Percentiles rank a stretch among this genome's conserved stretches.
Conservation (phyloP, 2,797 vertebrate genomes). For the Cynodonichthys magdalenae region DNA sequence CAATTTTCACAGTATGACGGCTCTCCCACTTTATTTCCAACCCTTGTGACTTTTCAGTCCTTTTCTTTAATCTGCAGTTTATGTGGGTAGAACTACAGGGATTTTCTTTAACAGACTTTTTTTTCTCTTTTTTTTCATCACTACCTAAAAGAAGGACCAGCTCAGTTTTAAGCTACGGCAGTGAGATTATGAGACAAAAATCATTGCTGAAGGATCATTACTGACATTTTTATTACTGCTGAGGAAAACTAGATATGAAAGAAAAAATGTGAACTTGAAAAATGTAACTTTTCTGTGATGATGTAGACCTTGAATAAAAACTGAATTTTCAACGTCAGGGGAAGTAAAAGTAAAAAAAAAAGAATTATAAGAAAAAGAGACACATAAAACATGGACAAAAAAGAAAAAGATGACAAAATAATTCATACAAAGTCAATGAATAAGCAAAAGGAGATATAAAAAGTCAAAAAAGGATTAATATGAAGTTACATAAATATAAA, state of each 20-base stretch:
- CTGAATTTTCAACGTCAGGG: too few species aligned
- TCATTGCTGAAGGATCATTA: not conserved
- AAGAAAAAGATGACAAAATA: too few species aligned
- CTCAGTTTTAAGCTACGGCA: conserved; percentile 1
- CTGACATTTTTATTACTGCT: not conserved
- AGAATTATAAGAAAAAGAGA: too few species aligned
- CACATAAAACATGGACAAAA: too few species aligned
- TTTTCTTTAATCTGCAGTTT: conserved; percentile 52
- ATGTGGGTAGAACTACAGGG: conserved; percentile 55
- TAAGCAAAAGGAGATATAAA: too few species aligned
- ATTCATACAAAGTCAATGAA: too few species aligned
- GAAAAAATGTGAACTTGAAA: too few species aligned
- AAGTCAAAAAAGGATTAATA: too few species aligned
- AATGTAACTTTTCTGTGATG: too few species aligned
- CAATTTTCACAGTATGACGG: conserved; percentile 54
- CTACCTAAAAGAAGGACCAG: conserved; percentile 23
- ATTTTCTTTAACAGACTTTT: conserved; percentile 55
- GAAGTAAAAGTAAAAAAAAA: too few species aligned
- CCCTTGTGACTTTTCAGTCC: conserved; percentile 30
- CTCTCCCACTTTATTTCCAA: conserved; percentile 49
- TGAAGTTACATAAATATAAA: too few species aligned
- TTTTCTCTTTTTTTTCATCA: conserved; percentile 17
- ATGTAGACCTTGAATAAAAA: too few species aligned
- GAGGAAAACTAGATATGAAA: not conserved
- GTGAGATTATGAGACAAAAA: not conserved